Base-by-base conservation (phyloP, 2,888 invertebrate genomes). In the Aphidius colemani region DNA sequence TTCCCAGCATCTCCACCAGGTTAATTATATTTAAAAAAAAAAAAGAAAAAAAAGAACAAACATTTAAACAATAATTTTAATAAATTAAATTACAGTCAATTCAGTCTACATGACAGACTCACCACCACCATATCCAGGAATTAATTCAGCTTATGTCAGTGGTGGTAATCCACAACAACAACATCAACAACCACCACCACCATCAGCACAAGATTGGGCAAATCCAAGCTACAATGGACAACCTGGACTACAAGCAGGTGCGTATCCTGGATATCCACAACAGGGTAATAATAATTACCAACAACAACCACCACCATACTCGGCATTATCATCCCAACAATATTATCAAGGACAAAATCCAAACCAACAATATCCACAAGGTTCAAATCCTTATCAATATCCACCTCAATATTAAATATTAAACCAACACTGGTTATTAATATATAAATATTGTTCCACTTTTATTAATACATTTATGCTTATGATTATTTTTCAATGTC, bases 101-200 rank as follows among this genome's bases (percentile, higher is more conserved):
- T 89, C 90, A 30, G 96, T 97, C 40, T 97, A 89, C 82, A 93
- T 95, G 86, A 92, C 92, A 53, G 92, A 94, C 81, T 92, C 89
- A 80, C 96, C 97, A 40, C 96, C 96, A 55, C 97, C 97, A 3
- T 97, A 97, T 84, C 96, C 96, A 11, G 97, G 97, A 64, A 90
- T 97, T 69, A 88, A 85, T 66, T 80, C 84, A 10, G 74, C 77
- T 8, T 83, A 83, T 69, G 76, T 72, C 7, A 70, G 75, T 13
- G 76, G 70, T 13, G 66, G 66, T 18, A 65, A 66, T 61, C 71
- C 70, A 8, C 77, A 73, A 50, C 69, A 66, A 10, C 65, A 66
- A 41, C 69, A 69, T n/a, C 75, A 74, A 58, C 13, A 13, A 13
- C 75, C 13, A 62, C 2, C 76, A 75, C 7, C 77, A 76, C 59